Base-by-base conservation (phyloP, 2,797 vertebrate genomes). In the Phrynocephalus vlangalii region DNA sequence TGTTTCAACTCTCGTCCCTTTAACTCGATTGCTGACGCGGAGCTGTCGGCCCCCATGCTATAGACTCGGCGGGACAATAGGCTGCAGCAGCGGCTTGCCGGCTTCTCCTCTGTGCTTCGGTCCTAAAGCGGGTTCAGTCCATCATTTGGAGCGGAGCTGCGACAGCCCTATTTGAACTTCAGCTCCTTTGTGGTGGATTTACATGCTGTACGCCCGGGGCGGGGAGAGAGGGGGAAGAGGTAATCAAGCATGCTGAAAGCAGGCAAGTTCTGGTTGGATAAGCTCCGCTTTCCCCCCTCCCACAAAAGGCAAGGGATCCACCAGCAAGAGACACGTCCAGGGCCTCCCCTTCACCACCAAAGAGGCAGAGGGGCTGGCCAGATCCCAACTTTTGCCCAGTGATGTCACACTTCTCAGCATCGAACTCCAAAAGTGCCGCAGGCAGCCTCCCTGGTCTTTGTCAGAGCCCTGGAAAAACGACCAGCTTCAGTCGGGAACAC, bases 111-210 rank as follows among this genome's bases (percentile, higher is more conserved):
- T 68, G 91, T 80, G 15, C 76, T 85, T 50, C 82, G 13, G 3
- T 75, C 26, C 86, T 82, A 78, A 72, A 48, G 88, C 28, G 73
- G 38, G 3, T 18, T 0, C 85, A 89, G 68, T 90, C 92, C 91
- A 85, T 92, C 88, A 38, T 84, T 84, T 75, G 85, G 38, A 56
- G 91, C 44, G 50, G 66, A 84, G 76, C 89, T 26, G 26, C 38
- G 68, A 92, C 95, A 96, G 95, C 96, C 96, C 95, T 89, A 95
- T 92, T 95, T 96, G 96, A 96, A 96, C 96, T 94, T 91, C 93
- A 86, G 90, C 92, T 95, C 92, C 95, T 96, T 96, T 97, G 96
- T 97, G 96, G 94, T 82, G 91, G 86, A 91, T 93, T 95, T 92
- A 91, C 95, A 94, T 96, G 94, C 95, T 82, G 94, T 63, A 86